phyloP scores from a whole-genome alignment of 1,140 invertebrate genomes.

The Liolophura sinensis region DNA sequence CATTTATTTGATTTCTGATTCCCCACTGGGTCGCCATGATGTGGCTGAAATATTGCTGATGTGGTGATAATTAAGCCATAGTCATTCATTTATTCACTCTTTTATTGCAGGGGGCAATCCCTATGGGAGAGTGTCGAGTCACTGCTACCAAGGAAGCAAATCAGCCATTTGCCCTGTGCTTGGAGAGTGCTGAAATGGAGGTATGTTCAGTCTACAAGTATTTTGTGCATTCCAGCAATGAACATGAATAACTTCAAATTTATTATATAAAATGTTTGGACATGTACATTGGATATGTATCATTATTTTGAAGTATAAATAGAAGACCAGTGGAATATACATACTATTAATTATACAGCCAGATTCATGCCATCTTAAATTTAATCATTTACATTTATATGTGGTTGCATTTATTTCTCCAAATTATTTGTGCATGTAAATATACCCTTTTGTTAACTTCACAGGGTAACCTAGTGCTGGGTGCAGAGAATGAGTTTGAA shows the following conservation, averaged over 20 bases:
- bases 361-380: conserved; percentile 20
- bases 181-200: conserved; percentile 32
- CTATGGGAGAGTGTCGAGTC: conserved; percentile 43
- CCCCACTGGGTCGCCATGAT: too few species aligned
- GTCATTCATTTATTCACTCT: too few species aligned
- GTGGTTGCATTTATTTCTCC: neutral
- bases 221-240: too few species aligned
- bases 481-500: conserved; percentile 49
- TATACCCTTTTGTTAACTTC: conserved; percentile 7
- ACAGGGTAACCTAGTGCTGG: conserved; percentile 45
- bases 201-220: too few species aligned
- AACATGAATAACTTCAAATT: too few species aligned
- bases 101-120: conserved; percentile 45
- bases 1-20: neutral
- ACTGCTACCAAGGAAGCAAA: conserved; percentile 25
- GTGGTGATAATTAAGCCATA: too few species aligned
- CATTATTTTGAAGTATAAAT: too few species aligned
- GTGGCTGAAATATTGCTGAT: too few species aligned
- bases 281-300: too few species aligned
- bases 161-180: conserved; percentile 33
- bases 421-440: conserved; percentile 1
- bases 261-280: too few species aligned
- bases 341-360: too few species aligned
- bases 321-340: too few species aligned
- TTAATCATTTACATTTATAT: neutral